Evolutionary conservation across 2,888 invertebrate species (phyloP), one percentile per base, ranked within the genome.

Genomic region (Tetheella fluctuosa): DNA sequence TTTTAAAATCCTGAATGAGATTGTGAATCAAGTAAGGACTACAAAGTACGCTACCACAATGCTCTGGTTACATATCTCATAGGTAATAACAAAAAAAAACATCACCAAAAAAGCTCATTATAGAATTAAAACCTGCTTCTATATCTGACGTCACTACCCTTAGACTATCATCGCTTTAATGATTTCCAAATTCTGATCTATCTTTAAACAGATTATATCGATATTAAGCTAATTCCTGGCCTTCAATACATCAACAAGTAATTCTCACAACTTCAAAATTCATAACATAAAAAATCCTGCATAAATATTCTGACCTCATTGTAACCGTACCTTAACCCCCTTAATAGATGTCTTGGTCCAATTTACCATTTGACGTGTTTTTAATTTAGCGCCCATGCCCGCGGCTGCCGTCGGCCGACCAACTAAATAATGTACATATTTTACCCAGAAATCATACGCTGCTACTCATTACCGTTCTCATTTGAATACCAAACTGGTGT

Each of bases 301-400:
- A 23, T 37, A 58, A 34, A 48, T 25, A 59, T 53, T 25, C 39
- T 28, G 52, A 39, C 61, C 60, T 64, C 79, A 80, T 52, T 80
- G 68, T 88, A 76, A 69, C 65, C 81, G 54, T 70, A 59, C 64
- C 90, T 68, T 80, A 74, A 81, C 73, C 66, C 77, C 85, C 88
- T 91, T 92, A 92, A 93, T 93, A 93, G 93, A 92, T 92, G 90
- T 93, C 90, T 90, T 91, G 90, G 87, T 86, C 92, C 93, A 92
- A 92, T 93, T 93, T 93, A 91, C 86, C 87, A 88, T 91, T 90
- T 92, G 93, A 92, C 93, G 91, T 92, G 90, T 92, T 93, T 93
- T 93, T 92, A 93, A 93, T 93, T 93, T 93, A 93, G 88, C 91
- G 85, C 81, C 83, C 78, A 81, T 83, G 92, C 92, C 93, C 72